A percentile compares a stretch with the other conserved stretches of the same genome.
phyloP scores from a whole-genome alignment of 2,888 invertebrate genomes.

The Chaetoderma sp. region DNA sequence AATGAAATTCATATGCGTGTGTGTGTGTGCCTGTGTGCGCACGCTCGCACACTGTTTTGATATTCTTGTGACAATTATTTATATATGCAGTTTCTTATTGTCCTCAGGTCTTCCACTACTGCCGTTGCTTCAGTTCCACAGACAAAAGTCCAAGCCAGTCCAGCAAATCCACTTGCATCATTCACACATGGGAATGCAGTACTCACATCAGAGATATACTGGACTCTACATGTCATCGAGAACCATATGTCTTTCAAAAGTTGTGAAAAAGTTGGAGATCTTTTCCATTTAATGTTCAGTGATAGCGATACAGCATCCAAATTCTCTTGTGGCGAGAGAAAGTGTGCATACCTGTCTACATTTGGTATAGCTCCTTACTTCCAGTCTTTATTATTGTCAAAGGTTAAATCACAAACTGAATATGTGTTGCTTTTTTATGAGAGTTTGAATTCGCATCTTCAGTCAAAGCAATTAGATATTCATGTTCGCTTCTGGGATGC shows the following conservation, averaged over 20 bases:
- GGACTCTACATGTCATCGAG: slow-evolving; percentile 26
- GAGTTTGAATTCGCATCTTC: slow-evolving; percentile 2
- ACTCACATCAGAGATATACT: slow-evolving; percentile 35
- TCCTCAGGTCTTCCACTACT: too few species aligned
- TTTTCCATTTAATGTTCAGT: slow-evolving; percentile 9
- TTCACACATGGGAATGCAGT: slow-evolving; percentile 19
- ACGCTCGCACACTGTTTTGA: too few species aligned
- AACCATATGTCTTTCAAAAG: slow-evolving; percentile 2
- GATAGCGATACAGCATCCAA: slow-evolving; percentile 3
- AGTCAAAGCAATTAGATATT: slow-evolving; percentile 48
- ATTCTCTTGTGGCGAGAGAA: slow-evolving; percentile 9
- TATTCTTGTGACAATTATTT: too few species aligned
- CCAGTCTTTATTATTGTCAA: neutral
- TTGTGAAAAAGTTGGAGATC: neutral
- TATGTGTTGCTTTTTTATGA: slow-evolving; percentile 15
- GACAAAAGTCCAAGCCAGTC: too few species aligned
- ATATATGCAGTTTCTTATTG: too few species aligned
- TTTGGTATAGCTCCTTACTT: slow-evolving; percentile 3
- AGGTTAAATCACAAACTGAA: neutral
- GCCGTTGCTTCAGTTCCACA: too few species aligned
- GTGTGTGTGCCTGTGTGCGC: too few species aligned
- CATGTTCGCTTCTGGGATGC: slow-evolving; percentile 4
- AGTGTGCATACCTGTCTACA: neutral
- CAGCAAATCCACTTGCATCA: too few species aligned
- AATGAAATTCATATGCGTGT: too few species aligned